These are phyloP conservation scores for Busseola fusca DNA, from an alignment of 2,888 invertebrate genomes.

Conservation along the genomic window DNA sequence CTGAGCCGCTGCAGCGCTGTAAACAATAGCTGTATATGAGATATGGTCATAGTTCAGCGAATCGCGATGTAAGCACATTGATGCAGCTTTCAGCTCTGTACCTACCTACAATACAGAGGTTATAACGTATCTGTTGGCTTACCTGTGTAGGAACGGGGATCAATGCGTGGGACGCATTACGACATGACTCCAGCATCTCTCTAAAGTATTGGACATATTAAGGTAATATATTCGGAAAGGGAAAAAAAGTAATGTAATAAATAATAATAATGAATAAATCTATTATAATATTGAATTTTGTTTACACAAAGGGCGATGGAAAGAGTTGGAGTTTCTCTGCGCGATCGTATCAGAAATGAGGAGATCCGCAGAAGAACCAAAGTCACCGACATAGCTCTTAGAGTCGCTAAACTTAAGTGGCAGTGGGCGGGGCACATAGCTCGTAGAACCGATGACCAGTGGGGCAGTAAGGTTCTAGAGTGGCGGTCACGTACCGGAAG, in stretches of 20 bases:
- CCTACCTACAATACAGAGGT: constrained; percentile 16
- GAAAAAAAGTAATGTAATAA: background rate
- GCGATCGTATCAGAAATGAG: no score
- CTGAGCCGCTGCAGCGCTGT: constrained; percentile 30
- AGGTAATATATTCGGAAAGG: constrained; percentile 5
- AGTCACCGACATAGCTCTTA: no score
- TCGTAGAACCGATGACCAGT: no score
- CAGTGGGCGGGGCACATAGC: no score
- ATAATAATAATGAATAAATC: background rate
- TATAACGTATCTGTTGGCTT: constrained; percentile 15
- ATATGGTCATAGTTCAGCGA: constrained; percentile 53
- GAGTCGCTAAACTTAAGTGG: no score
- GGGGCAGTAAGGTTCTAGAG: no score
- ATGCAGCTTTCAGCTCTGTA: constrained; percentile 30
- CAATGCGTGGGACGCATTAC: constrained; percentile 10
- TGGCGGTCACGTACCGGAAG: no score
- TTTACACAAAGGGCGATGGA: no score
- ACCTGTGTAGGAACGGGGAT: constrained; percentile 10
- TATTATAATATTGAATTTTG: no score
- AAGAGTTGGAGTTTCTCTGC: no score
- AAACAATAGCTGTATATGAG: constrained; percentile 56
- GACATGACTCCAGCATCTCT: background rate
- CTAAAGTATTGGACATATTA: constrained; percentile 2
- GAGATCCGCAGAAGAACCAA: no score
- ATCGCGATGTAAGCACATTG: constrained; percentile 45